These are phyloP conservation scores for Aproaerema taeniolella DNA, from an alignment of 2,888 invertebrate genomes.

Conservation along the genomic window DNA sequence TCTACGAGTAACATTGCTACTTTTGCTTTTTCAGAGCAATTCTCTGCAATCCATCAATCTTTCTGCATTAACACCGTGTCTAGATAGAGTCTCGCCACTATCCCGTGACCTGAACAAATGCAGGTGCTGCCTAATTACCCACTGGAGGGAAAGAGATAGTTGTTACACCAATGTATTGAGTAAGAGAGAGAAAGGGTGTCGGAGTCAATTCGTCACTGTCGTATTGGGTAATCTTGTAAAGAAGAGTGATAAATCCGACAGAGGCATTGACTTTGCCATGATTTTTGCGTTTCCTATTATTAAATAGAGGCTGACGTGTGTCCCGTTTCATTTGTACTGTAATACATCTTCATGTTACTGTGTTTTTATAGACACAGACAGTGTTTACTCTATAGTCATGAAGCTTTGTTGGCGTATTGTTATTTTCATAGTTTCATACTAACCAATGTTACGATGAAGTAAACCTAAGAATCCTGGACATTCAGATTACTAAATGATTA, in stretches of 20 bases:
- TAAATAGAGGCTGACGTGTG: constrained; percentile 45
- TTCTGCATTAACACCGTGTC: constrained; percentile 57
- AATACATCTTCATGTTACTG: constrained; percentile 19
- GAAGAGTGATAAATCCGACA: constrained; percentile 63
- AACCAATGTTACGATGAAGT: too few species aligned
- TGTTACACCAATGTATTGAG: constrained; percentile 20
- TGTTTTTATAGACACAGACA: not conserved
- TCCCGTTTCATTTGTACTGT: constrained; percentile 29
- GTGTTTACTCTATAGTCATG: too few species aligned
- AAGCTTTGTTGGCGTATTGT: too few species aligned
- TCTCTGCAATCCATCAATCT: constrained; percentile 71
- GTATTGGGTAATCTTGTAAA: constrained; percentile 67
- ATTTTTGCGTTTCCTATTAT: constrained; percentile 58
- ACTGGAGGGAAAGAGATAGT: constrained; percentile 34
- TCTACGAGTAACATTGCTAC: too few species aligned
- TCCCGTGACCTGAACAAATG: constrained; percentile 66
- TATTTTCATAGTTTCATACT: too few species aligned
- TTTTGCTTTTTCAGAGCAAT: too few species aligned
- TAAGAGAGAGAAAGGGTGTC: constrained; percentile 36
- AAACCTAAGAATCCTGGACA: too few species aligned
- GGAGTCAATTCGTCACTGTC: constrained; percentile 73
- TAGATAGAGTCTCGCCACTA: constrained; percentile 60
- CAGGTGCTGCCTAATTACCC: constrained; percentile 67
- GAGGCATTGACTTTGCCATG: constrained; percentile 47
- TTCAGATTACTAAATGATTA: too few species aligned